Conservation (phyloP, 1,140 invertebrate species). For the Drosophila murphyi region DNA sequence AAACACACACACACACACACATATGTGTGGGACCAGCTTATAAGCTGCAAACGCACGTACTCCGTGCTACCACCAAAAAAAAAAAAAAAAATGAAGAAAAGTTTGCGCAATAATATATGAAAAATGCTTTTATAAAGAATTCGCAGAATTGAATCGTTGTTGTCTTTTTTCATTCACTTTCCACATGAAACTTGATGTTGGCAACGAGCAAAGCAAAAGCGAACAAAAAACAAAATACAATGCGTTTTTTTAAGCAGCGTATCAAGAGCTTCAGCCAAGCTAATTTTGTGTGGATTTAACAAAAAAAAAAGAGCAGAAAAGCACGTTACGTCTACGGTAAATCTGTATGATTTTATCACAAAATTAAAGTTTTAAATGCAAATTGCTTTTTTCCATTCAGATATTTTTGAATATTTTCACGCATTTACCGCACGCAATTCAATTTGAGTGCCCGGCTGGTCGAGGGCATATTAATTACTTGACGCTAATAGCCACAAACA, state of each 20-base stretch:
- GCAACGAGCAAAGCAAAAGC: neutral
- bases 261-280: neutral
- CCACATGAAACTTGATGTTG: neutral
- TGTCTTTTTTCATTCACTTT: slow-evolving; percentile 1
- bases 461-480: slow-evolving; percentile 45
- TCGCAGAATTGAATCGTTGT: slow-evolving; percentile 29
- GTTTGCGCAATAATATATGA: slow-evolving; percentile 44
- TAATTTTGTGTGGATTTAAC: neutral
- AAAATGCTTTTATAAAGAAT: slow-evolving; percentile 46
- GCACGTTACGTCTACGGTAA: too few relatives aligned
- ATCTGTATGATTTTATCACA: neutral
- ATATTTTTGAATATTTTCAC: slow-evolving; percentile 20
- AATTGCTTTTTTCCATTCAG: neutral
- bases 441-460: slow-evolving; percentile 8
- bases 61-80: neutral
- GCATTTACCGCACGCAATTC: slow-evolving; percentile 49
- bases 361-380: slow-evolving; percentile 15
- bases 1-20: slow-evolving; percentile 2
- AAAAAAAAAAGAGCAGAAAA: neutral
- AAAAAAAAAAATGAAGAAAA: slow-evolving; percentile 8
- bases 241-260: neutral
- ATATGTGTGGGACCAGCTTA: slow-evolving; percentile 21
- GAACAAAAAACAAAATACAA: neutral
- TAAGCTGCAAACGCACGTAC: slow-evolving; percentile 33
- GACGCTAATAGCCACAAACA: slow-evolving; percentile 43